Evolutionary conservation across 23 tunicate species (phyloP).

Genomic region (Halocynthia aurantium): DNA sequence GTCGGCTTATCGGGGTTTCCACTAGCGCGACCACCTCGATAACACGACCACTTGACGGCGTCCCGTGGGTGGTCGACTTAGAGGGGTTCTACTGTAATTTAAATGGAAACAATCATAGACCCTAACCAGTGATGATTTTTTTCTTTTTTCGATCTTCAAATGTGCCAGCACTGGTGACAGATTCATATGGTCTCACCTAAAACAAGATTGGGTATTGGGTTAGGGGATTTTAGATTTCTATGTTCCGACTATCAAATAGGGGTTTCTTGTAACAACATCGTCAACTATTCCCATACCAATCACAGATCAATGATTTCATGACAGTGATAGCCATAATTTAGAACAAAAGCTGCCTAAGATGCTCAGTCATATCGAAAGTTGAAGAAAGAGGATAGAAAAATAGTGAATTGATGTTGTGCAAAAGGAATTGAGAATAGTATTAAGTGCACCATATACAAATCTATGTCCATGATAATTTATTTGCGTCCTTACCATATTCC

Average conservation of each 20-base stretch:
- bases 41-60: too few species aligned
- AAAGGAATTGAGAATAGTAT: neutral
- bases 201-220: too few species aligned
- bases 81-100: too few species aligned
- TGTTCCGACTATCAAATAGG: too few species aligned
- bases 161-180: constrained; percentile 24
- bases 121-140: constrained; percentile 11
- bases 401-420: neutral
- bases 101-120: neutral
- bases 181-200: constrained; percentile 25
- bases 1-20: too few species aligned
- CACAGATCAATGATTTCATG: too few species aligned
- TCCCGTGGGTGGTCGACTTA: too few species aligned
- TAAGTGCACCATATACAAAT: neutral
- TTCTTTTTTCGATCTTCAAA: constrained; percentile 16
- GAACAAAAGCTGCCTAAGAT: neutral
- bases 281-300: too few species aligned
- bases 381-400: neutral
- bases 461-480: neutral
- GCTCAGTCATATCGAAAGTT: neutral
- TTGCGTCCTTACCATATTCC: constrained; percentile 79
- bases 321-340: too few species aligned
- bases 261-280: too few species aligned
- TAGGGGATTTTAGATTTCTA: too few species aligned
- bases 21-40: too few species aligned